These are phyloP conservation scores for Rostratula benghalensis DNA, from an alignment of 2,113 vertebrate genomes.

Conservation along the genomic window DNA sequence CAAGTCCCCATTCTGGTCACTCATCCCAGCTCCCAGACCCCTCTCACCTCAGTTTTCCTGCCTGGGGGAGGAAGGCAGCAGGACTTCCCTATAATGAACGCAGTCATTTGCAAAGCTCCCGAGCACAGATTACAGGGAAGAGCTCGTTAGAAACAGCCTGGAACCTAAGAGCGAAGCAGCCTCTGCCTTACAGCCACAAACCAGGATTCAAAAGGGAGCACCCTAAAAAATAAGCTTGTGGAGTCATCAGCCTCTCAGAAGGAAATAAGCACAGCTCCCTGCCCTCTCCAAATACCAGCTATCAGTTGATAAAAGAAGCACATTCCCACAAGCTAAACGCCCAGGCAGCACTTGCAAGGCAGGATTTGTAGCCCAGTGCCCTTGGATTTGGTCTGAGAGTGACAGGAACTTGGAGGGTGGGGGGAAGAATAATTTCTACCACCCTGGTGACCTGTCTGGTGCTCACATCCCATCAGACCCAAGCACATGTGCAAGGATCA, in stretches of 20 bases:
- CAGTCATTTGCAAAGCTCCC: background rate
- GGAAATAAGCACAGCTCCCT: background rate
- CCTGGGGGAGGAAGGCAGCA: background rate
- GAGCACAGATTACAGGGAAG: background rate
- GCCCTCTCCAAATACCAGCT: background rate
- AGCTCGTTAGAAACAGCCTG: background rate
- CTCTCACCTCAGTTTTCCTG: background rate
- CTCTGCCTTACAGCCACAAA: background rate
- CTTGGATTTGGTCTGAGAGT: background rate
- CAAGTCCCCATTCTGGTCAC: background rate
- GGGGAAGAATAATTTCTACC: background rate
- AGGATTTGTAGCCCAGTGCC: conserved; percentile 2
- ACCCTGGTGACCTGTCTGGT: background rate
- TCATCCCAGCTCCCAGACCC: background rate
- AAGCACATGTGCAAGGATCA: background rate
- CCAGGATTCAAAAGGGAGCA: background rate
- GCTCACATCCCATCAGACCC: background rate
- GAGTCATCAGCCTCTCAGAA: background rate
- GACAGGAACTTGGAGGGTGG: background rate
- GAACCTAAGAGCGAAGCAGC: background rate
- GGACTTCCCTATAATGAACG: background rate
- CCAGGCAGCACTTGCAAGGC: background rate
- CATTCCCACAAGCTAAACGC: background rate
- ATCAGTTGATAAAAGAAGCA: conserved; percentile 11
- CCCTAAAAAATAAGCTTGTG: background rate